Base-by-base conservation (phyloP, 2,888 invertebrate genomes). In the Orthosia gothica region DNA sequence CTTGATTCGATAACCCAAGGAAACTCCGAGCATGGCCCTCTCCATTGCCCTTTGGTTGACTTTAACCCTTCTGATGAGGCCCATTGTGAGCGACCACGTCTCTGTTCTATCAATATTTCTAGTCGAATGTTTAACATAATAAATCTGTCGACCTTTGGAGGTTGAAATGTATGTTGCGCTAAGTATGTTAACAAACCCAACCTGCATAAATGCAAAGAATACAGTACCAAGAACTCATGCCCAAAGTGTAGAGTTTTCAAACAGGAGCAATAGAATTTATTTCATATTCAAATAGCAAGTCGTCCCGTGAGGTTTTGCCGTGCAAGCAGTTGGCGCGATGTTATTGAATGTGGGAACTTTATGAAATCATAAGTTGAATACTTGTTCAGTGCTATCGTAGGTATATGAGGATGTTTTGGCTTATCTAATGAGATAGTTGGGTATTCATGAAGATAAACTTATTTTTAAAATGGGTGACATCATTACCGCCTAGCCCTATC, bases 261-360 rank as follows among this genome's bases (percentile, higher is more conserved):
- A 59, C 20, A 70, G 63, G 32, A 55, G 59, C 47, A 64, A 57
- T 70, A 73, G 45, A 68, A 68, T 65, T 70, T 61, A 68, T 67
- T 83, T 62, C 12, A 74, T 71, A 81, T 83, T 79, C 65, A 81
- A 74, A 74, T 79, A 68, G 74, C 49, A 47, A 71, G 66, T 81
- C 57, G 52, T 47, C 68, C 66, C 18, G 58, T 49, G 68, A 52
- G 70, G 64, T 64, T 70, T 52, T 55, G 54, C 26, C 70, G 61
- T 32, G 79, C 70, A 52, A 71, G 76, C 73, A 71, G 55, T 84
- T 81, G 55, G 68, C 62, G 13, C 1, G 23, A 50, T 20, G 57
- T 54, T 78, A 63, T 79, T 82, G 82, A 82, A 82, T 79, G 45
- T 16, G 20, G 54, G 52, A 77, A 74, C 75, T 81, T 77, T 77